Conservation (phyloP, 2,888 invertebrate genomes). For the Limenitis arthemis region DNA sequence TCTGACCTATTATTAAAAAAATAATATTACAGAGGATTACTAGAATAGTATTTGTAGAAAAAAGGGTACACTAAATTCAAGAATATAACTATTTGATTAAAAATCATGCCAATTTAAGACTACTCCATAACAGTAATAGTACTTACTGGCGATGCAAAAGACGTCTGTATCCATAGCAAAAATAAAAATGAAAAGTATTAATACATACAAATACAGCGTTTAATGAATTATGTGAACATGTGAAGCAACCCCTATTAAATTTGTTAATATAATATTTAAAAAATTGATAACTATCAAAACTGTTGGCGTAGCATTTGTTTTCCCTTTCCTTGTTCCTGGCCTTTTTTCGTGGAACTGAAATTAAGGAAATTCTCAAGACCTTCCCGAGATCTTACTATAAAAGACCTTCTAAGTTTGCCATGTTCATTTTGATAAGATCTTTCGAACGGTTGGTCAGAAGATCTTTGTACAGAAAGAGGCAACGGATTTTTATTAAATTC, state of each 20-base stretch:
- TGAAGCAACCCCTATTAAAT: constrained; percentile 17
- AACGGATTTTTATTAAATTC: constrained; percentile 35
- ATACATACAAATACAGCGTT: neutral
- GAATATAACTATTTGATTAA: neutral
- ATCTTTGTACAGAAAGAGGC: constrained; percentile 32
- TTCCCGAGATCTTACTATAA: constrained; percentile 60
- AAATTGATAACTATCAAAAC: constrained; percentile 15
- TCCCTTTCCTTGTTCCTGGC: constrained; percentile 41
- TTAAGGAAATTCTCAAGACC: constrained; percentile 59
- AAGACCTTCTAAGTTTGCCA: constrained; percentile 58
- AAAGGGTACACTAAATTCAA: neutral
- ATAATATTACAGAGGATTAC: neutral
- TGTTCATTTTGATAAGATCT: constrained; percentile 45
- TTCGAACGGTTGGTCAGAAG: constrained; percentile 49
- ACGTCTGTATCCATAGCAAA: constrained; percentile 17
- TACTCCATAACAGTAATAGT: constrained; percentile 5
- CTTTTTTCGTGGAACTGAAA: constrained; percentile 48
- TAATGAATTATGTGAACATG: constrained; percentile 1
- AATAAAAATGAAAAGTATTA: constrained; percentile 12
- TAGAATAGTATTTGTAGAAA: neutral
- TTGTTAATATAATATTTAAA: neutral
- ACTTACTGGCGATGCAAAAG: constrained; percentile 19
- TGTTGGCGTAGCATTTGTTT: constrained; percentile 40
- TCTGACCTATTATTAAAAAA: neutral
- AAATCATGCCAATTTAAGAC: constrained; percentile 12